Evolutionary conservation across 1,140 invertebrate genomes (phyloP).

Genomic region (Diprion similis): DNA sequence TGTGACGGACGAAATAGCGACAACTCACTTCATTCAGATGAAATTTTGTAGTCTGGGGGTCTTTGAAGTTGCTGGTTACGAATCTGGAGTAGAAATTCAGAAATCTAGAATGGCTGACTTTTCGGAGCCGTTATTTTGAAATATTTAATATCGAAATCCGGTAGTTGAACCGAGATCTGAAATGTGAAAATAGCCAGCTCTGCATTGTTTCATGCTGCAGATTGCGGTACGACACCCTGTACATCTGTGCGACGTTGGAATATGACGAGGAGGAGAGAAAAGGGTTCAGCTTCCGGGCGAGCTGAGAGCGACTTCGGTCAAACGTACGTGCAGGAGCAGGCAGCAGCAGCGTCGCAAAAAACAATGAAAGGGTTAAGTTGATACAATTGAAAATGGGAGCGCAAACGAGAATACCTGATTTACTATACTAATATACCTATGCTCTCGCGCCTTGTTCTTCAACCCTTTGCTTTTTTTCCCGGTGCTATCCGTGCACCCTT

Average conservation of each 20-base stretch:
- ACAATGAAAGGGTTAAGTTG: conserved; percentile 46
- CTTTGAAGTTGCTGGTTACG: too few species aligned
- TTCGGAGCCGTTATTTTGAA: too few species aligned
- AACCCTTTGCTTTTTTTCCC: neutral
- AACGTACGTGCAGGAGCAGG: conserved; percentile 34
- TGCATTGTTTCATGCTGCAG: conserved; percentile 1
- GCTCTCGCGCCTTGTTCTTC: neutral
- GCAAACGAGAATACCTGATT: conserved; percentile 30
- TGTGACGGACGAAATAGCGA: too few species aligned
- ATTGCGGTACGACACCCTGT: neutral
- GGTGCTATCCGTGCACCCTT: neutral
- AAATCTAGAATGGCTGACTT: too few species aligned
- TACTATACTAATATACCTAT: neutral
- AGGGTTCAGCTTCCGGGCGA: conserved; percentile 15
- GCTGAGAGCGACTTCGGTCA: conserved; percentile 39
- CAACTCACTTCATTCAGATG: too few species aligned
- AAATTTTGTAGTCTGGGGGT: too few species aligned
- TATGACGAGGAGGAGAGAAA: conserved; percentile 11
- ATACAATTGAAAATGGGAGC: conserved; percentile 46
- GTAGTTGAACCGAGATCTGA: neutral
- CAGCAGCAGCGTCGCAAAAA: conserved; percentile 29
- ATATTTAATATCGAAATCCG: too few species aligned
- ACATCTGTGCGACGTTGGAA: conserved; percentile 9
- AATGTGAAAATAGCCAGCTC: conserved; percentile 7
- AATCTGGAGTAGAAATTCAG: too few species aligned